Percentiles rank a stretch among this genome's conserved stretches.
Conservation (phyloP, 2,888 invertebrate species). For the Drosophila maculinotata region DNA sequence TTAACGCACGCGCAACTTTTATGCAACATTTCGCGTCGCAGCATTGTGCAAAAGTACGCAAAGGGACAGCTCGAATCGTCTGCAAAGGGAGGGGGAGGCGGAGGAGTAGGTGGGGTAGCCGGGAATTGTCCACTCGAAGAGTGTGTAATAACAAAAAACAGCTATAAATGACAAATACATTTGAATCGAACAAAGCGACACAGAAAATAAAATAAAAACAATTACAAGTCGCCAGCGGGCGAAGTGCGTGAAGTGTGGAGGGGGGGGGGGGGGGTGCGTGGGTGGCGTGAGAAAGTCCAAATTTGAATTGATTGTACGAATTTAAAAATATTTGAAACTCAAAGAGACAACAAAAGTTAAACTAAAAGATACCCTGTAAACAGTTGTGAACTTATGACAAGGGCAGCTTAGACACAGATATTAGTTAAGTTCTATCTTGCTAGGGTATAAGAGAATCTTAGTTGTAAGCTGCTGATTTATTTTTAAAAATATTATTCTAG, state of each 20-base stretch:
- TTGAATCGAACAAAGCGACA: conserved; percentile 14
- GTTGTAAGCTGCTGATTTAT: too few relatives aligned
- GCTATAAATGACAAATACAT: conserved; percentile 54
- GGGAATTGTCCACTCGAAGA: conserved; percentile 3
- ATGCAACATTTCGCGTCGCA: conserved; percentile 53
- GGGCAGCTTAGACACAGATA: too few relatives aligned
- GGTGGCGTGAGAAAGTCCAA: conserved; percentile 69
- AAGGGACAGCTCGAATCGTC: conserved; percentile 5
- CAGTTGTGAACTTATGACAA: too few relatives aligned
- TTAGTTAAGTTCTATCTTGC: too few relatives aligned
- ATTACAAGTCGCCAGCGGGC: conserved; percentile 23
- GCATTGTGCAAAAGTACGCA: conserved; percentile 51
- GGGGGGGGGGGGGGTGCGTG: conserved; percentile 18
- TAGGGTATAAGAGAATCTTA: too few relatives aligned
- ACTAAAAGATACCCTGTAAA: not conserved
- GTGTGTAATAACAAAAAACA: conserved; percentile 41
- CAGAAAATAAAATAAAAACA: conserved; percentile 9
- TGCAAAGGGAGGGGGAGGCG: not conserved
- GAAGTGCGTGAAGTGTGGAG: not conserved
- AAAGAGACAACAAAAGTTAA: not conserved
- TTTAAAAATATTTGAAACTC: not conserved
- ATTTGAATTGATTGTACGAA: conserved; percentile 4
- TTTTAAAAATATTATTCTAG: too few relatives aligned
- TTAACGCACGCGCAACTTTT: conserved; percentile 64
- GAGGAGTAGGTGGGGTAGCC: not conserved